These are phyloP conservation scores for Pseudochromis fuscus DNA, from an alignment of 2,797 vertebrate genomes.

Conservation along the genomic window DNA sequence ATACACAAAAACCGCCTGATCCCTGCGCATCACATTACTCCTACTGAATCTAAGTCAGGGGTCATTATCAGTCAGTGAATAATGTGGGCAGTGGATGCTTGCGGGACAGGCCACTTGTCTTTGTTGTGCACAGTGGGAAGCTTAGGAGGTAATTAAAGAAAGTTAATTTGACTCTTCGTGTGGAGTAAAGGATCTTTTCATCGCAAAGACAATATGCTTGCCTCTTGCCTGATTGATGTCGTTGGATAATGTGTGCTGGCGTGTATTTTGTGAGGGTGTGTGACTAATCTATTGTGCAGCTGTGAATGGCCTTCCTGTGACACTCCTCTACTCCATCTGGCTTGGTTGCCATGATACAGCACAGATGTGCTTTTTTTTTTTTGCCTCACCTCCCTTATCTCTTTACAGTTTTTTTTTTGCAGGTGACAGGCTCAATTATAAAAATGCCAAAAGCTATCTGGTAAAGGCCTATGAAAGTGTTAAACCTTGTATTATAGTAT, in stretches of 20 bases:
- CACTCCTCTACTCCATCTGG: conserved; percentile 71
- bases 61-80: conserved; percentile 53
- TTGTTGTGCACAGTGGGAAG: conserved; percentile 45
- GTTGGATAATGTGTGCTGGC: conserved; percentile 54
- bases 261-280: conserved; percentile 56
- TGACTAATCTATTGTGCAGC: conserved; percentile 65
- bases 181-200: conserved; percentile 67
- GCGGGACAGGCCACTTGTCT: conserved; percentile 47
- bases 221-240: conserved; percentile 63
- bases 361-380: conserved; percentile 65
- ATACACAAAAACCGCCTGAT: conserved; percentile 50
- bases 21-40: conserved; percentile 30
- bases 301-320: conserved; percentile 67
- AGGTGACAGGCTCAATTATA: conserved; percentile 43
- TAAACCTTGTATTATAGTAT: neutral
- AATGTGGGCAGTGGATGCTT: conserved; percentile 21
- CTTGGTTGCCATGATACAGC: conserved; percentile 78
- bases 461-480: conserved; percentile 28
- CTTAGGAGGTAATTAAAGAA: conserved; percentile 67
- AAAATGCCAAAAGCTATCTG: conserved; percentile 41
- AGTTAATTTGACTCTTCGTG: conserved; percentile 69
- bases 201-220: conserved; percentile 60
- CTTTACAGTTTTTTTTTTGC: conserved; percentile 53
- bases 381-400: conserved; percentile 59
- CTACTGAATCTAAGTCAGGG: conserved; percentile 35